Evolutionary conservation across 2,113 vertebrate species (phyloP).

Genomic region (Dromaius novaehollandiae): DNA sequence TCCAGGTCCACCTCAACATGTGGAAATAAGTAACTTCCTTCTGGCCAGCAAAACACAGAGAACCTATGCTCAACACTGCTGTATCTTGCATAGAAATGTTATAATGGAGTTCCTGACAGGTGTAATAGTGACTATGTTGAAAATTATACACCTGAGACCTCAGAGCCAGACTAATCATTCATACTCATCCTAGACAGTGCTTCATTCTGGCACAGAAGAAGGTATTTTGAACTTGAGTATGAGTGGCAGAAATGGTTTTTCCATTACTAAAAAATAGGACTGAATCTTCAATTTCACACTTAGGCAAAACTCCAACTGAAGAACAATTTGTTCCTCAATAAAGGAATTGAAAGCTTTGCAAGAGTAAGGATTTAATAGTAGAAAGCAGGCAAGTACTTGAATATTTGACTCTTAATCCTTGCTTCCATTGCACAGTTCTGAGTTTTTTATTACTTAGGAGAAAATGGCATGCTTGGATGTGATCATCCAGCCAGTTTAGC

Average conservation of each 20-base stretch:
- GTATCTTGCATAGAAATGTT: neutral
- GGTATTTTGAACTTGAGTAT: neutral
- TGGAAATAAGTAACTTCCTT: constrained; percentile 24
- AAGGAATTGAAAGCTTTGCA: neutral
- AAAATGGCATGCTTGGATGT: neutral
- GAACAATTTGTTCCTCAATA: neutral
- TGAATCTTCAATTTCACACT: neutral
- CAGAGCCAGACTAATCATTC: neutral
- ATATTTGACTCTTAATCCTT: neutral
- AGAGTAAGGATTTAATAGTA: neutral
- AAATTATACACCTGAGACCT: neutral
- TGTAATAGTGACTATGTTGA: neutral
- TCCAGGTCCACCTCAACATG: neutral
- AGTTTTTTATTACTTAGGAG: neutral
- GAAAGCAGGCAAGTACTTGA: neutral
- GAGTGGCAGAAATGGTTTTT: neutral
- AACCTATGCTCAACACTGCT: neutral
- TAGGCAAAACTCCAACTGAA: neutral
- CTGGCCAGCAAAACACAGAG: constrained; percentile 24
- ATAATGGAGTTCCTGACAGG: neutral
- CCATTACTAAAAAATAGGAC: neutral
- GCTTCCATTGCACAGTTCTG: neutral
- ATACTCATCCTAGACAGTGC: neutral
- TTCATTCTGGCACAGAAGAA: neutral
- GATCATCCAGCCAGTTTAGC: neutral